These are phyloP conservation scores for Tachuris rubrigastra DNA, from an alignment of 2,113 vertebrate genomes.

Conservation along the genomic window DNA sequence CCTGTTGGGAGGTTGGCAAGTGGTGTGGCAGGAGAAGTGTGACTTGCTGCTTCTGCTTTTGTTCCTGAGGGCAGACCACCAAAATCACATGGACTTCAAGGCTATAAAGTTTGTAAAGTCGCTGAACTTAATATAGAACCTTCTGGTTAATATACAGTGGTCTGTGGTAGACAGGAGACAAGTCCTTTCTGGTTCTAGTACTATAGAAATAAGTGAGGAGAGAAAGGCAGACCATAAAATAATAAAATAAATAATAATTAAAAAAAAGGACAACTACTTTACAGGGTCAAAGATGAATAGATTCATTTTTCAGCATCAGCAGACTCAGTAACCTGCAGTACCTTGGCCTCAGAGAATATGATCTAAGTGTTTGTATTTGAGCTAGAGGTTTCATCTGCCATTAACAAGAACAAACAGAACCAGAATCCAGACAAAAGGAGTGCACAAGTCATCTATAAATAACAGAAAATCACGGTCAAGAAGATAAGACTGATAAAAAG, in stretches of 20 bases:
- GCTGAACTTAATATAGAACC: not conserved
- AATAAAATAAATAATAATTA: no score
- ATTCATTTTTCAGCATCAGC: not conserved
- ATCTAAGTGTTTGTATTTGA: not conserved
- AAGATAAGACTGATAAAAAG: not conserved
- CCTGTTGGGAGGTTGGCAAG: not conserved
- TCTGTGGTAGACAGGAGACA: not conserved
- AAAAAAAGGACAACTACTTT: not conserved
- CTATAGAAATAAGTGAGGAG: not conserved
- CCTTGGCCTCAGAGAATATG: not conserved
- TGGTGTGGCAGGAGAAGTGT: not conserved
- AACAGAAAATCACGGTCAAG: not conserved
- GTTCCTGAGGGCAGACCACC: not conserved
- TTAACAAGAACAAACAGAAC: slow-evolving; percentile 7
- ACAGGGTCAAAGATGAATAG: not conserved
- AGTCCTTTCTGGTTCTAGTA: not conserved
- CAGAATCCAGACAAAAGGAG: not conserved
- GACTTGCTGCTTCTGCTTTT: not conserved
- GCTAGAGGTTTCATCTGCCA: not conserved
- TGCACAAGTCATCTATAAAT: not conserved
- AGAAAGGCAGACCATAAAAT: not conserved
- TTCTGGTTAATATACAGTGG: not conserved
- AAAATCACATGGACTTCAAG: not conserved
- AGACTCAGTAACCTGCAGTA: not conserved
- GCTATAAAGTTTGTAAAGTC: not conserved